These are phyloP conservation scores for Gorsachius goisagi DNA, from an alignment of 2,113 vertebrate genomes.

Conservation along the genomic window DNA sequence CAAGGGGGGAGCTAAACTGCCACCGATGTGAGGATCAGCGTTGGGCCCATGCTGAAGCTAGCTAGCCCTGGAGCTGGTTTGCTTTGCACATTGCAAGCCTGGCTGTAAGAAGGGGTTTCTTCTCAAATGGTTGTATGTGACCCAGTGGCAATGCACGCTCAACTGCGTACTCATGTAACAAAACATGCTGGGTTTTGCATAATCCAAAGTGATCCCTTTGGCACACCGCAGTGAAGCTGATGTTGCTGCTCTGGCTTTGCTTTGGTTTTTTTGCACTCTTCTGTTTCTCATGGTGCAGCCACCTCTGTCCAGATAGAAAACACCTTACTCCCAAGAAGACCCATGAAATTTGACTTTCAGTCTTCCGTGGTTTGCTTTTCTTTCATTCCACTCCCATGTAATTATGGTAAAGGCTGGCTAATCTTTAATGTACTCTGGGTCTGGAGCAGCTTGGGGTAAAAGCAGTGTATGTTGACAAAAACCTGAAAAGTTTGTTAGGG, in stretches of 20 bases:
- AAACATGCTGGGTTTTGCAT: neutral
- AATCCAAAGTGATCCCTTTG: neutral
- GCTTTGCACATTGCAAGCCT: neutral
- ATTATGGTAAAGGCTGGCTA: neutral
- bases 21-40: neutral
- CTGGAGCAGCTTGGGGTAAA: neutral
- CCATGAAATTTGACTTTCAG: neutral
- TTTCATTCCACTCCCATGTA: neutral
- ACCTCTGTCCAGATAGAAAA: neutral
- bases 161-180: fast-evolving
- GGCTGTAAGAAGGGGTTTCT: neutral
- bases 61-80: neutral
- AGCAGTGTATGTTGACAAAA: neutral
- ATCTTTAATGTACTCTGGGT: neutral
- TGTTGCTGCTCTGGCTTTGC: neutral
- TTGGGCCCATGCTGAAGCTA: neutral
- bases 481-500: neutral
- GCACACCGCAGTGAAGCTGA: neutral
- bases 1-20: neutral
- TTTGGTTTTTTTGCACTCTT: neutral
- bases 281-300: neutral
- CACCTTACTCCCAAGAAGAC: neutral
- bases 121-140: neutral
- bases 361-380: neutral
- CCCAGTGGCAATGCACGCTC: neutral